Evolutionary conservation across 1,140 invertebrate species (phyloP).

Genomic region (Eumeta japonica): DNA sequence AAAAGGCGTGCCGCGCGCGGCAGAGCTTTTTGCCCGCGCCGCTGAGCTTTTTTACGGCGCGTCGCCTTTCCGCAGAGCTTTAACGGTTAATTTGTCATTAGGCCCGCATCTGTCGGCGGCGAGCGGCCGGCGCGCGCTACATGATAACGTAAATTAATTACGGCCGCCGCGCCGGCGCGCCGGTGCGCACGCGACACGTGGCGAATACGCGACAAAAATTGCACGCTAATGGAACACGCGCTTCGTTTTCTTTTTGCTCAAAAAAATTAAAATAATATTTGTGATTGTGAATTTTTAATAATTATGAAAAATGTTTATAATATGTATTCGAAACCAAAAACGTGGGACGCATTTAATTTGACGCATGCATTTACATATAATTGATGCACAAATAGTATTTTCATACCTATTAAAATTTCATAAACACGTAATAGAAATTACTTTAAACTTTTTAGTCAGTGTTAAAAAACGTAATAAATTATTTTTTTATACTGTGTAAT

Average conservation of each 20-base stretch:
- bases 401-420: too few relatives aligned
- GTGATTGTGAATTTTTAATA: background rate
- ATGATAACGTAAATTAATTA: conserved; percentile 5
- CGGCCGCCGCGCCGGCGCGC: too few relatives aligned
- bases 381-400: too few relatives aligned
- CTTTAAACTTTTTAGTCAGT: too few relatives aligned
- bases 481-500: too few relatives aligned
- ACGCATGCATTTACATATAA: too few relatives aligned
- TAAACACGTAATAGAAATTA: too few relatives aligned
- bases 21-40: conserved; percentile 23
- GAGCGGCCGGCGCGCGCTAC: conserved; percentile 16
- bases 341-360: too few relatives aligned
- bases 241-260: conserved; percentile 3
- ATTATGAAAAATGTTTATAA: background rate
- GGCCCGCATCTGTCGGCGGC: conserved; percentile 32
- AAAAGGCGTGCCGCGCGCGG: conserved; percentile 19
- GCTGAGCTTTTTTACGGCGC: conserved; percentile 21
- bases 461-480: too few relatives aligned
- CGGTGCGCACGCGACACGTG: too few relatives aligned
- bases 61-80: conserved; percentile 23
- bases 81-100: conserved; percentile 43
- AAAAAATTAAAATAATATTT: conserved; percentile 2
- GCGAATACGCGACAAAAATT: too few relatives aligned
- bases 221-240: too few relatives aligned
- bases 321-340: background rate